Conservation (phyloP, 2,888 invertebrate species). For the Dichetophora obliterata region DNA sequence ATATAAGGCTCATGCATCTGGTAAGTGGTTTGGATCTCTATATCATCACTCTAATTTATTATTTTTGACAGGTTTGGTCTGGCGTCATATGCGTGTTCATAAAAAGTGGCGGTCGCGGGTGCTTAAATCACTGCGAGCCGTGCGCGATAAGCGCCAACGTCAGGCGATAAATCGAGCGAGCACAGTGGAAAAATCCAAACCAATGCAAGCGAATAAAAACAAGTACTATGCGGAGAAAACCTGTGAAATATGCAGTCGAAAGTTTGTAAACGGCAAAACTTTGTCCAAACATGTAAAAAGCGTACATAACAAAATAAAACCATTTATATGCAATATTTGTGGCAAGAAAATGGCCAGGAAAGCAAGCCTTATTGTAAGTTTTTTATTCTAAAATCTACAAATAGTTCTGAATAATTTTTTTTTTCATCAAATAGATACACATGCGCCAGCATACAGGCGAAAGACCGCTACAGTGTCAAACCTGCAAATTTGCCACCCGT, state of each 20-base stretch:
- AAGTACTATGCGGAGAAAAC: constrained; percentile 75
- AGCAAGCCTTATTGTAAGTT: constrained; percentile 74
- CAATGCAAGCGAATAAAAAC: constrained; percentile 54
- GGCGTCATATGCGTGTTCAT: constrained; percentile 77
- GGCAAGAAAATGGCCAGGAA: constrained; percentile 80
- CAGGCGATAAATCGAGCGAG: constrained; percentile 1
- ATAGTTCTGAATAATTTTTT: constrained; percentile 21
- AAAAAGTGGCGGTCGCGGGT: constrained; percentile 66
- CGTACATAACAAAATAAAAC: constrained; percentile 81
- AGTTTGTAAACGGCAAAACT: constrained; percentile 78
- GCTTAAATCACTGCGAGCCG: constrained; percentile 58
- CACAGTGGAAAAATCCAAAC: constrained; percentile 30
- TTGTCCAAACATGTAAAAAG: constrained; percentile 78
- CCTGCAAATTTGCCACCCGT: constrained; percentile 78
- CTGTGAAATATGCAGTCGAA: constrained; percentile 78
- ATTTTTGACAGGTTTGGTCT: constrained; percentile 70
- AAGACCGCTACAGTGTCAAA: constrained; percentile 80
- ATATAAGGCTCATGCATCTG: constrained; percentile 72
- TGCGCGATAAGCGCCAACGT: constrained; percentile 53
- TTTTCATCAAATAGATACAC: constrained; percentile 72
- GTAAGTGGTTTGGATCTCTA: constrained; percentile 55
- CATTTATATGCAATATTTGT: constrained; percentile 81
- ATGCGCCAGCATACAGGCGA: constrained; percentile 83
- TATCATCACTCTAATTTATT: neutral
- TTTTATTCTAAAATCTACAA: neutral